A percentile compares a stretch with the other conserved stretches of the same genome.
Evolutionary conservation across 2,113 vertebrate species (phyloP).

Genomic region (Petromus typicus): DNA sequence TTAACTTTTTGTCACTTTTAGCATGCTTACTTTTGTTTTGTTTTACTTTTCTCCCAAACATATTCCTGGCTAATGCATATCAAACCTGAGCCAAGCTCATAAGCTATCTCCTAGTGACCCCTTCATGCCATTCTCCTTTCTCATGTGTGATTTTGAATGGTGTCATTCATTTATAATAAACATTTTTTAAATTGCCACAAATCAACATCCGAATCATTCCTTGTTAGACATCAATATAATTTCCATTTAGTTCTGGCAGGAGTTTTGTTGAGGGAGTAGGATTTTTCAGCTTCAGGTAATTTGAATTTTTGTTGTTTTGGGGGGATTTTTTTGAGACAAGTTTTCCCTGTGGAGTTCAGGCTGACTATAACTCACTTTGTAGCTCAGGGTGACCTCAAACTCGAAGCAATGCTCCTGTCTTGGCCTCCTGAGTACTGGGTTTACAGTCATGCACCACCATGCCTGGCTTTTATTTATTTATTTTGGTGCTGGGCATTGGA

Average conservation of each 20-base stretch:
- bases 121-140: not conserved
- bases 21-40: not conserved
- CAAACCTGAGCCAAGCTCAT: not conserved
- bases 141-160: not conserved
- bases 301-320: not conserved
- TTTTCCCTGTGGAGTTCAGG: not conserved
- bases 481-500: not conserved
- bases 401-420: not conserved
- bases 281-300: not conserved
- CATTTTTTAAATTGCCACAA: not conserved
- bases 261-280: not conserved
- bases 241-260: not conserved
- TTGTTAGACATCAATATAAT: conserved; percentile 15
- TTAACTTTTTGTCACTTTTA: conserved; percentile 2
- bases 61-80: not conserved
- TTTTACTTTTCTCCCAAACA: not conserved
- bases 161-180: conserved; percentile 6
- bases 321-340: not conserved
- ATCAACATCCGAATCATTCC: not conserved
- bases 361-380: not conserved
- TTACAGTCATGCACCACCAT: not conserved
- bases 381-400: not conserved
- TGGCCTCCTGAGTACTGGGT: not conserved
- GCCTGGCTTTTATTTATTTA: not conserved
- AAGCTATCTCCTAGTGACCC: not conserved